Evolutionary conservation across 2,113 vertebrate genomes (phyloP).

Genomic region (Stomatorhinus ivindoensis): DNA sequence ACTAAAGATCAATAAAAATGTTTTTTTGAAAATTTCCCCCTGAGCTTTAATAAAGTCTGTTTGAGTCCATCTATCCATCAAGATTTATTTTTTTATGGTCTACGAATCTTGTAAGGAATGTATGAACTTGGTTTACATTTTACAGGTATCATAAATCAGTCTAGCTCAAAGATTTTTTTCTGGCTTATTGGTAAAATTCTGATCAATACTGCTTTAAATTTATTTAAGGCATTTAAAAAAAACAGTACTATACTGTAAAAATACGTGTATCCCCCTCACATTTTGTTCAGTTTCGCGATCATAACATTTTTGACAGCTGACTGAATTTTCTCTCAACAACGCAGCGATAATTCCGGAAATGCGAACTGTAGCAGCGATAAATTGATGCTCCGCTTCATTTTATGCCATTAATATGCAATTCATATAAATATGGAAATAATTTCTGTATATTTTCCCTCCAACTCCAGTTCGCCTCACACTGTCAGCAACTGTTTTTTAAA

Average conservation of each 20-base stretch:
- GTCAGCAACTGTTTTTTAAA: neutral
- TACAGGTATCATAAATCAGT: neutral
- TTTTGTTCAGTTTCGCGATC: neutral
- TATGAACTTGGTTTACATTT: neutral
- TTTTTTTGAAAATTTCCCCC: neutral
- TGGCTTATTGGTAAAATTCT: neutral
- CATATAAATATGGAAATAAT: neutral
- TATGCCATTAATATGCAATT: neutral
- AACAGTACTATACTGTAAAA: neutral
- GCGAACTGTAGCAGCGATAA: neutral
- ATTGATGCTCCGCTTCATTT: neutral
- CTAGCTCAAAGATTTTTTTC: neutral
- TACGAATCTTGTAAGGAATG: neutral
- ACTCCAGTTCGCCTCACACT: neutral
- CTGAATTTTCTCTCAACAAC: neutral
- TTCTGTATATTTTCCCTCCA: neutral
- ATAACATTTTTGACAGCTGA: neutral
- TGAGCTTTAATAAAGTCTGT: neutral
- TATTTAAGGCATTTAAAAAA: neutral
- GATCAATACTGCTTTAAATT: neutral
- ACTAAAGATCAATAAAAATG: neutral
- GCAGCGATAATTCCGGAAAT: neutral
- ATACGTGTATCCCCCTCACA: neutral
- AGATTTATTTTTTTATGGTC: neutral
- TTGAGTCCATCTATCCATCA: neutral